phyloP scores from a whole-genome alignment of 2,113 vertebrate species.

The Sceloporus undulatus region DNA sequence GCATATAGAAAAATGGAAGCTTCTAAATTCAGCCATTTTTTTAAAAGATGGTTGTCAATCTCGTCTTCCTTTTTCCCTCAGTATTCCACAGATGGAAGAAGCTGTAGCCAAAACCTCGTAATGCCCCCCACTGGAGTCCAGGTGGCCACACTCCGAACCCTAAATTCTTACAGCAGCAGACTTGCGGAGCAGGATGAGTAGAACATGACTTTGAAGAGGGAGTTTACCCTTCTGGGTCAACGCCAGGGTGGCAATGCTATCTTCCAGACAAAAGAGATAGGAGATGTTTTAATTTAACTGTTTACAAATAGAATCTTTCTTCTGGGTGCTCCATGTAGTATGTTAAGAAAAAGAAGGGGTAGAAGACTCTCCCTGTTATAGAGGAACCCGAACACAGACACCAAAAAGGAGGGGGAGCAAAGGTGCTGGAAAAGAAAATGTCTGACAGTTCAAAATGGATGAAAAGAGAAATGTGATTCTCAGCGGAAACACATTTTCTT shows the following conservation, averaged over 20 bases:
- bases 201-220: neutral
- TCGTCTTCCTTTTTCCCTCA: conserved; percentile 55
- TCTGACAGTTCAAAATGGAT: neutral
- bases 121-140: conserved; percentile 89
- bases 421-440: neutral
- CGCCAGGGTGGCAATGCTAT: too few species aligned
- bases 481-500: neutral
- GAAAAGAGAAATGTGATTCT: neutral
- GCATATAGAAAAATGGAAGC: too few species aligned
- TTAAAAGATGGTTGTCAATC: neutral
- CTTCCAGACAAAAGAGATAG: too few species aligned
- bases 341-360: neutral
- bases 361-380: neutral
- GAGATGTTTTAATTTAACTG: neutral
- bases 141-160: conserved; percentile 93
- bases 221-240: too few species aligned
- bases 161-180: conserved; percentile 90
- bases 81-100: conserved; percentile 88
- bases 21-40: too few species aligned
- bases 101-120: conserved; percentile 85
- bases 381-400: too few species aligned
- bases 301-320: neutral
- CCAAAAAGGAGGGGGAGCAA: neutral
- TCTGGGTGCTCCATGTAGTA: neutral
- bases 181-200: conserved; percentile 90